phyloP scores from a whole-genome alignment of 2,888 invertebrate genomes.

The Zaprionus obscuricornis region DNA sequence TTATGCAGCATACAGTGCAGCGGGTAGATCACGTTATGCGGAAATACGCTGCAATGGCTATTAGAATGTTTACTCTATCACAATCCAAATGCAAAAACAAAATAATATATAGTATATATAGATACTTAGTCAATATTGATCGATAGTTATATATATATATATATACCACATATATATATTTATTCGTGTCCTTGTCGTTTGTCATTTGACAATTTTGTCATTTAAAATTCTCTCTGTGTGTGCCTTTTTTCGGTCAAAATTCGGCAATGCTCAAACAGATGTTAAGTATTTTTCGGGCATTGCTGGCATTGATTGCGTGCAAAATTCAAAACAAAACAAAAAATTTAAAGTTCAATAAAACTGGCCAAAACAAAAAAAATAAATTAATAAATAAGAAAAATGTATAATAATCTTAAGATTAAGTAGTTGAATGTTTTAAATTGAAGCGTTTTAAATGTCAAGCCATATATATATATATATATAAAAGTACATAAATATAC shows the following conservation, averaged over 20 bases:
- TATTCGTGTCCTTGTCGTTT: slow-evolving; percentile 54
- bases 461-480: slow-evolving; percentile 22
- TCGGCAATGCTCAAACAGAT: slow-evolving; percentile 50
- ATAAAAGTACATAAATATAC: too few relatives aligned
- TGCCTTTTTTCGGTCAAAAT: slow-evolving; percentile 80
- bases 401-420: slow-evolving; percentile 43
- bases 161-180: slow-evolving; percentile 10
- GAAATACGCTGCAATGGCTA: slow-evolving; percentile 78
- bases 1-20: slow-evolving; percentile 53
- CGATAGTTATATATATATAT: slow-evolving; percentile 2
- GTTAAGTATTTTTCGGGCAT: slow-evolving; percentile 48
- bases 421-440: slow-evolving; percentile 73
- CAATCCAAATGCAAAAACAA: not conserved
- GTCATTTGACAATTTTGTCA: too few relatives aligned
- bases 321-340: slow-evolving; percentile 54
- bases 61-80: slow-evolving; percentile 44
- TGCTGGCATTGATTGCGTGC: slow-evolving; percentile 63
- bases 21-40: slow-evolving; percentile 56
- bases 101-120: slow-evolving; percentile 1
- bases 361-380: slow-evolving; percentile 29
- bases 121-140: too few relatives aligned
- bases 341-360: slow-evolving; percentile 10
- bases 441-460: slow-evolving; percentile 32
- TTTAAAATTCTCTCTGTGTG: slow-evolving; percentile 77
- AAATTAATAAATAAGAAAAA: slow-evolving; percentile 44